Evolutionary conservation across 2,888 invertebrate genomes (phyloP), one percentile per base, ranked within the genome.

Genomic region (Myopa testacea): DNA sequence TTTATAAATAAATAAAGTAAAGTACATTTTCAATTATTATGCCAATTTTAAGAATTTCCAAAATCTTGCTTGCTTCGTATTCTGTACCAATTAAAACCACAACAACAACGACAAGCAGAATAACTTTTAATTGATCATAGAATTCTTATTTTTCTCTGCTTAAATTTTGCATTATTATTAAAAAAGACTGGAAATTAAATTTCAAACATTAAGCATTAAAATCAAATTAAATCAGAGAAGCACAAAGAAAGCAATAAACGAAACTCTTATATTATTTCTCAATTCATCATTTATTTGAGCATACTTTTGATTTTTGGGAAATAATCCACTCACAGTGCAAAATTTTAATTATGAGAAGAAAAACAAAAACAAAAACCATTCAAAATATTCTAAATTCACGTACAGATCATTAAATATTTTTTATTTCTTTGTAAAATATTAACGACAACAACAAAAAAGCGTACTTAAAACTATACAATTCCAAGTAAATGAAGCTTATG

Each of bases 381-480:
- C 19, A 62, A 73, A 73, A 73, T 73, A 75, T 75, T 67, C 75
- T 75, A 75, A 68, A 68, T 68, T 67, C 67, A 75, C 65, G 67
- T 52, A 67, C 40, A 73, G 26, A 40, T 16, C 14, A 70, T 14
- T 34, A 34, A 62, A 73, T 50, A 63, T 50, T 50, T 73, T 45
- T 45, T 45, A 45, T 45, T 45, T 50, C 19, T 73, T 73, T 73
- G 16, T 62, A 67, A n/a, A 74, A 55, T 38, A 65, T 65, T 38
- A 65, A 65, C 34, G 19, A 63, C 8, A 74, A 60, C 60, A 26
- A 19, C n/a, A 62, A 60, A 72, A 60, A 40, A 73, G 55, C n/a
- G 65, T 74, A 74, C 37, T 50, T 75, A 79, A 72, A 77, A 75
- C 71, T 68, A 62, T 72, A 75, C 69, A 77, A 71, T 75, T 77